Evolutionary conservation across 2,113 vertebrate species (phyloP), one percentile per base, ranked within the genome.

Genomic region (Pelmatolapia mariae): DNA sequence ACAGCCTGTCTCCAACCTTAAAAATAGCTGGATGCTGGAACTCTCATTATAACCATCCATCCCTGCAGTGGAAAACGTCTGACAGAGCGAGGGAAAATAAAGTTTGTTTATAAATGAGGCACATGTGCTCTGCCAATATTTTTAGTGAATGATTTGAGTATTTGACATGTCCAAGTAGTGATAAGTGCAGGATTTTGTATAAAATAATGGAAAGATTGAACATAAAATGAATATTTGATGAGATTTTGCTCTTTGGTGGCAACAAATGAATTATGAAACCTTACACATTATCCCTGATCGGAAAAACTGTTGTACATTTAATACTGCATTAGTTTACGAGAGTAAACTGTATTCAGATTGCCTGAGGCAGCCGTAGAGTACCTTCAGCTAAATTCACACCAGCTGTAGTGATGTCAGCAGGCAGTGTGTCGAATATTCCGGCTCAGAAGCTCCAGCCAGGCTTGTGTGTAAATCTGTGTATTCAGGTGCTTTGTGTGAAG

Each of bases 381-480:
- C 87, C 86, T 90, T 93, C 85, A 90, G 82, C 89, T 93, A 95
- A 95, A 96, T 95, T 95, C 94, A 90, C 95, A 95, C 94, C 96
- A 96, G 96, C 96, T 96, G 96, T 93, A 93, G 94, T 96, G 96
- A 97, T 95, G 95, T 97, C 96, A 96, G 92, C 80, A 92, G 73
- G 89, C 94, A 95, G 92, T 90, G 91, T 93, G 93, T 94, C 82
- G 94, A 95, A 95, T 94, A 95, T 94, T 96, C 93, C 88, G 82
- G 93, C 93, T 94, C 93, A 94, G 89, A 93, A 90, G 92, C 93
- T 89, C 26, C 66, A 3, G 82, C 91, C 89, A 93, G 91, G 80
- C 90, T 93, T 94, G 92, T 94, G 95, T 96, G 93, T 96, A 92
- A 95, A 96, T 96, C 90, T 96, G 96, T 96, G 95, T 96, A 96